Percentiles rank a stretch among this genome's conserved stretches.
Conservation (phyloP, 2,888 invertebrate species). For the Caenorhabditis drosophilae region DNA sequence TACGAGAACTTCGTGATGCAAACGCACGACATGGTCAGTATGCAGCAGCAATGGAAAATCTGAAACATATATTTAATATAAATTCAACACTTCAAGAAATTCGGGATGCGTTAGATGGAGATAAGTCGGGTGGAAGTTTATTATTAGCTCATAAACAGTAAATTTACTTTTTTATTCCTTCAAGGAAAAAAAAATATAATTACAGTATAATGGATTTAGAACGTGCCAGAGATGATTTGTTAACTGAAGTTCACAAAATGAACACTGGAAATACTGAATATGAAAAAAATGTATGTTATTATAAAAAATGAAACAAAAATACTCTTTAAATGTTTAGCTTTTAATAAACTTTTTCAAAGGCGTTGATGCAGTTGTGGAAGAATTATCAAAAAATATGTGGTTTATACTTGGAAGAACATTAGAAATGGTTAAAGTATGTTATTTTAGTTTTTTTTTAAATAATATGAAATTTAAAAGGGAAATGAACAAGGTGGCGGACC, state of each 20-base stretch:
- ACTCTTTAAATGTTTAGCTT: conserved; percentile 72
- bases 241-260: conserved; percentile 90
- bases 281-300: conserved; percentile 54
- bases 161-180: conserved; percentile 24
- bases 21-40: conserved; percentile 92
- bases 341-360: conserved; percentile 94
- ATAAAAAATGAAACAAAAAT: not conserved
- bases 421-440: conserved; percentile 78
- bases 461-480: conserved; percentile 18
- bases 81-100: conserved; percentile 88
- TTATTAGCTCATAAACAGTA: conserved; percentile 86
- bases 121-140: conserved; percentile 76
- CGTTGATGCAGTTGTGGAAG: conserved; percentile 86
- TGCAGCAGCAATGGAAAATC: conserved; percentile 94
- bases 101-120: conserved; percentile 89
- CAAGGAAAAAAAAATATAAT: too few species aligned
- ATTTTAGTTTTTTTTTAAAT: not conserved
- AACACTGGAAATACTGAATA: conserved; percentile 69
- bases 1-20: conserved; percentile 87
- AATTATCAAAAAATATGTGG: conserved; percentile 75
- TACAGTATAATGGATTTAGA: conserved; percentile 91
- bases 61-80: conserved; percentile 96
- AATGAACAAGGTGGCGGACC: conserved; percentile 75
- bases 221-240: conserved; percentile 90
- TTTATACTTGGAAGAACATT: conserved; percentile 86